Percentiles rank a stretch among this genome's conserved stretches.
phyloP scores from a whole-genome alignment of 1,140 invertebrate genomes.

The Hylaeus anthracinus region DNA sequence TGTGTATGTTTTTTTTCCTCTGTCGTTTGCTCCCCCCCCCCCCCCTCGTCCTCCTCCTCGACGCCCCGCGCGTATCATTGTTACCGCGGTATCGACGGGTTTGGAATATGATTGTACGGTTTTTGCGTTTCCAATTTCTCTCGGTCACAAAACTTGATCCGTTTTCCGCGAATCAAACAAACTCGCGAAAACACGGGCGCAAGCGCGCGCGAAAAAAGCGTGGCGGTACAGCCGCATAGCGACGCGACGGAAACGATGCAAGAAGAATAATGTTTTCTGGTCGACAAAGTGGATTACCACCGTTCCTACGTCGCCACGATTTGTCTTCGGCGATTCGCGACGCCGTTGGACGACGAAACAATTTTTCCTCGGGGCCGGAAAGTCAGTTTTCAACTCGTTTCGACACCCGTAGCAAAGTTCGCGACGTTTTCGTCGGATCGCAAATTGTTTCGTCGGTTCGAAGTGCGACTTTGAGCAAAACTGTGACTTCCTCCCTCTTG shows the following conservation, averaged over 20 bases:
- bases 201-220: neutral
- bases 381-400: neutral
- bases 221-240: neutral
- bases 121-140: constrained; percentile 8
- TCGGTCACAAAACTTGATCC: neutral
- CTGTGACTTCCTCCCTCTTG: neutral
- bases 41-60: no score
- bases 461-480: no score
- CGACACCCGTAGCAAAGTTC: neutral
- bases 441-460: no score
- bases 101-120: constrained; percentile 6
- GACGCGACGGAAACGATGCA: neutral
- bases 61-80: neutral
- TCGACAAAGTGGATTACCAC: constrained; percentile 18
- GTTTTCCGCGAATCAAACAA: neutral
- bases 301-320: neutral
- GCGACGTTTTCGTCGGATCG: neutral
- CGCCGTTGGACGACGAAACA: neutral
- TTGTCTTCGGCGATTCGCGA: constrained; percentile 11
- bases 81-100: neutral
- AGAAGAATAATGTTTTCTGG: neutral
- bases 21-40: no score
- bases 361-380: constrained; percentile 12
- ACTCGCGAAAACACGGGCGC: no score
- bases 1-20: neutral